Evolutionary conservation across 2,113 vertebrate genomes (phyloP), one percentile per base, ranked within the genome.

Genomic region (Apistogramma diplotaenia): DNA sequence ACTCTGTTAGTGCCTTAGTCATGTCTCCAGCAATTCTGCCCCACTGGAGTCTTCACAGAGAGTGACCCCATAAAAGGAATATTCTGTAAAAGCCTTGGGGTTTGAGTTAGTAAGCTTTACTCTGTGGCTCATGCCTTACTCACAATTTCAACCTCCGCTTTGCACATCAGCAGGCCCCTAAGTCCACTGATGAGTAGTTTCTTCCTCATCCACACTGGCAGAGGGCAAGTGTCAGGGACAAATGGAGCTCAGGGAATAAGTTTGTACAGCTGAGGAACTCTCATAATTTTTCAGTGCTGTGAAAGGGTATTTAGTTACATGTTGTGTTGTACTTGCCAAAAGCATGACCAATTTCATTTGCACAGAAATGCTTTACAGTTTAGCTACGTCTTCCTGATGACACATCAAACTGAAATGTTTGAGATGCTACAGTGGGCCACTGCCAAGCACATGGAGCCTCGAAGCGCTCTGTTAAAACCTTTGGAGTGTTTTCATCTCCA

Each of bases 71-170:
- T 93, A 90, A 94, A 91, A 92, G 90, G 90, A 79, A 90, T 86
- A 90, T 90, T 88, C 73, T 53, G 13, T 58, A 70, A 87, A 92
- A 80, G 85, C 75, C 83, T 71, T 61, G 16, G 86, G 89, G 83
- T 92, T 92, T 67, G 78, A 35, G 58, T 89, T 84, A 84, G 85
- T 81, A 84, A 83, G 74, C 82, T 1, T 76, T 35, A 35, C 65
- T 81, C 70, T 33, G 80, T 92, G 87, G 87, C 89, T 93, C 91
- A 92, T 85, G 49, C 78, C 75, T 93, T 90, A 93, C 90, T 94
- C 93, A 94, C 88, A 40, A 85, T 77, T 89, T 76, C 74, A 75
- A 67, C 74, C 80, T 83, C 86, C 83, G 86, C 70, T 86, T 90
- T 89, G 82, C 86, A 85, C 91, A 85, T 89, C 86, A 92, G 71